Evolutionary conservation across 1,140 invertebrate genomes (phyloP), one percentile per base, ranked within the genome.

Genomic region (Papilio machaon): DNA sequence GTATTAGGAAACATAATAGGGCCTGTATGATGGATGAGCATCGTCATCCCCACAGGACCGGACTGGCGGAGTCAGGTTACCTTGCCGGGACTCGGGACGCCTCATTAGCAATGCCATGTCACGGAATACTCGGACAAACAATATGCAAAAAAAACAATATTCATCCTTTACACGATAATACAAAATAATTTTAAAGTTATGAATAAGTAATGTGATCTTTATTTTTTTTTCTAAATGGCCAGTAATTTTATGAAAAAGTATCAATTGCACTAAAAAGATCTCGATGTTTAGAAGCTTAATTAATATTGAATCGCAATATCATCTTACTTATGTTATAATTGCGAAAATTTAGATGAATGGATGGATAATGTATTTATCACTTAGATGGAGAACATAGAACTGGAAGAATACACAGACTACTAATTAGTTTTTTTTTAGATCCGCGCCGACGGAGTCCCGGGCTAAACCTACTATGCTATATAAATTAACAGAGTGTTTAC

Each of bases 61-160:
- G 81, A 83, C 85, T 78, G 80, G 81, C 83, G 74, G 86, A 82
- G 60, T 94, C 91, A 80, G 89, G 88, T 92, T 92, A 89, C 91
- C 75, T 83, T 86, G 87, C 86, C 89, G 88, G 89, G 91, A 89
- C 89, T 85, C 89, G 88, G 89, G 91, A 89, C 89, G 87, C 88
- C 90, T 92, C 84, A 86, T 89, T 90, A 89, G 80, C 85, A 83
- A 87, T 47, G 83, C 85, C 84, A 84, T 85, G 76, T 85, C 79
- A 83, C 46, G 74, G 74, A 76, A 76, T 76, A 47, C 47, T 47
- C 74, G 19, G 10, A 52, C 74, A 11, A 76, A 54, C 54, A 76
- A 76, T 7, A 76, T 76, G 74, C 74, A 47, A 76, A 76, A 52
- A 70, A 70, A 70, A 23, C 60, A 60, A 30, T 58, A 58, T 58